Conservation (phyloP, 2,797 vertebrate genomes). For the Muscicapa striata region DNA sequence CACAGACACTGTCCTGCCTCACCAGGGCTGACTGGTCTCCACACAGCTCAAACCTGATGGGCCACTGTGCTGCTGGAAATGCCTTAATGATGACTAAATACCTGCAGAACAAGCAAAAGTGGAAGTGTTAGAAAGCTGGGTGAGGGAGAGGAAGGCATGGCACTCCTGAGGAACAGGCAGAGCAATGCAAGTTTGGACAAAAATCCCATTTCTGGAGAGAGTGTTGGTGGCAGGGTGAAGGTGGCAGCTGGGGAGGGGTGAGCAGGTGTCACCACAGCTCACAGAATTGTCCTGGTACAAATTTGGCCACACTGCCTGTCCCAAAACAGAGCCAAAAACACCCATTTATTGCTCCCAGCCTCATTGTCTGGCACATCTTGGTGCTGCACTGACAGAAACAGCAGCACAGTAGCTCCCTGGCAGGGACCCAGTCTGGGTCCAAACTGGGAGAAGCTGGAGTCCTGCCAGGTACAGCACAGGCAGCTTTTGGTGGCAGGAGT, state of each 20-base stretch:
- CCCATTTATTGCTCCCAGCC: neutral
- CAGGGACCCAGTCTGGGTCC: neutral
- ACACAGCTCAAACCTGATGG: neutral
- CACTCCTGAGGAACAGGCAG: neutral
- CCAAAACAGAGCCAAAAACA: neutral
- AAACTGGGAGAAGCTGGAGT: neutral
- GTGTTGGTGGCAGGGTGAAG: neutral
- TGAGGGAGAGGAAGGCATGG: neutral
- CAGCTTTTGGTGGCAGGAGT: neutral
- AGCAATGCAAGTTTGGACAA: neutral
- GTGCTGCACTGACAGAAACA: neutral
- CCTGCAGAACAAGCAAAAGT: neutral
- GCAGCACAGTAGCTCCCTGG: neutral
- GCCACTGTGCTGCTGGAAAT: neutral
- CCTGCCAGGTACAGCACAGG: neutral
- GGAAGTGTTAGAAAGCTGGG: neutral
- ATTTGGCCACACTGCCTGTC: neutral
- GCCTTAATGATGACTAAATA: neutral
- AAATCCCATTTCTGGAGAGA: neutral
- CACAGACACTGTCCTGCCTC: neutral
- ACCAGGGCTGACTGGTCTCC: neutral
- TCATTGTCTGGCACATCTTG: fast-evolving
- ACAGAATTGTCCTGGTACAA: neutral
- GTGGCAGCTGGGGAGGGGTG: neutral
- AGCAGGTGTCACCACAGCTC: neutral